A percentile compares a stretch with the other conserved stretches of the same genome.
Conservation (phyloP, 2,797 vertebrate genomes). For the Enteromius viviparus region DNA sequence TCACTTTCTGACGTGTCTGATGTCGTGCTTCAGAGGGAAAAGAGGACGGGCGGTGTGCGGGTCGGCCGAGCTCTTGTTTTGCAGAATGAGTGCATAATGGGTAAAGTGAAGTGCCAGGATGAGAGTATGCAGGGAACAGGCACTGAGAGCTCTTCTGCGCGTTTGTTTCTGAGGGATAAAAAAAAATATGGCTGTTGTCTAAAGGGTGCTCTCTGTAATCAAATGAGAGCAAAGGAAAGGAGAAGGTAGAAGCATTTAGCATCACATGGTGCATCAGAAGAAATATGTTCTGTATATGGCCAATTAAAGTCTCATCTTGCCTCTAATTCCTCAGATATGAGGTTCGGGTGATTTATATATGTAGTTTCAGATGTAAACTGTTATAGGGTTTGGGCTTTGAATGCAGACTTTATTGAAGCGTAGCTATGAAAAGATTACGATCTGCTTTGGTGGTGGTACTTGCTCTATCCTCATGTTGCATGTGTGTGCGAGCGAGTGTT, state of each 20-base stretch:
- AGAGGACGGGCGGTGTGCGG: slow-evolving; percentile 9
- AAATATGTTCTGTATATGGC: slow-evolving; percentile 11
- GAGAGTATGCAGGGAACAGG: slow-evolving; percentile 45
- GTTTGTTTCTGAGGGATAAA: slow-evolving; percentile 39
- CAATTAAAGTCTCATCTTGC: slow-evolving; percentile 21
- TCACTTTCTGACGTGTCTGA: slow-evolving; percentile 34
- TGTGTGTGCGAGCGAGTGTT: slow-evolving; percentile 4
- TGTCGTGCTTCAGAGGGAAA: slow-evolving; percentile 24
- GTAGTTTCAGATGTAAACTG: slow-evolving; percentile 12
- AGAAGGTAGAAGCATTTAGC: slow-evolving; percentile 23
- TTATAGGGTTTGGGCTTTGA: slow-evolving; percentile 17
- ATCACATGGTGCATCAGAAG: slow-evolving; percentile 16
- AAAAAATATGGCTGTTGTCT: slow-evolving; percentile 48
- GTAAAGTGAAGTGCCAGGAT: slow-evolving; percentile 45
- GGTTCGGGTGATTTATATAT: background rate
- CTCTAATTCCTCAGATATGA: slow-evolving; percentile 13
- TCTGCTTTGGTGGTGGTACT: slow-evolving; percentile 41
- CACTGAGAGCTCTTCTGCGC: slow-evolving; percentile 32
- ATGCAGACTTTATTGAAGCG: slow-evolving; percentile 40
- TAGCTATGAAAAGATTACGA: slow-evolving; percentile 39
- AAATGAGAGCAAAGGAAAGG: slow-evolving; percentile 33
- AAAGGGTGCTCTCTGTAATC: slow-evolving; percentile 49
- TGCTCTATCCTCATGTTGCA: slow-evolving; percentile 42
- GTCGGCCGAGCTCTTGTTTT: slow-evolving; percentile 45
- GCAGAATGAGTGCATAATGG: slow-evolving; percentile 54